Conservation (phyloP, 2,113 vertebrate species). For the Sander vitreus region DNA sequence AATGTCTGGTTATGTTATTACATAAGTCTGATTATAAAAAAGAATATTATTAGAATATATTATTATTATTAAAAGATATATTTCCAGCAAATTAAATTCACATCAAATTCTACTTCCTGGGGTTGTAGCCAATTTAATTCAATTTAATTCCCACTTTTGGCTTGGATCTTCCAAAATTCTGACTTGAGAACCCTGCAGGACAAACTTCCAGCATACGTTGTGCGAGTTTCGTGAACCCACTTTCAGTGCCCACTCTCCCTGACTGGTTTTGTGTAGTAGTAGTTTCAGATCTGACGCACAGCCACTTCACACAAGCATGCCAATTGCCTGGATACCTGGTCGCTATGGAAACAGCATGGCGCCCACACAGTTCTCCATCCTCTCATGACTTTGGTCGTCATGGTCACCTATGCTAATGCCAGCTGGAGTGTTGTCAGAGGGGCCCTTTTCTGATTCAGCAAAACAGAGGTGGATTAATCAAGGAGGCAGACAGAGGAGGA, state of each 20-base stretch:
- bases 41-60: neutral
- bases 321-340: constrained; percentile 67
- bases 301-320: constrained; percentile 45
- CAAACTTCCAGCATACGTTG: neutral
- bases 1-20: too few species aligned
- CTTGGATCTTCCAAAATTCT: neutral
- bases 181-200: neutral
- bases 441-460: constrained; percentile 18
- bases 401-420: constrained; percentile 54
- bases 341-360: constrained; percentile 44
- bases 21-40: too few species aligned
- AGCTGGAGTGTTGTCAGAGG: constrained; percentile 30
- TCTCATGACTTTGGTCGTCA: constrained; percentile 61
- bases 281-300: constrained; percentile 23
- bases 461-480: neutral
- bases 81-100: neutral
- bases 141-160: neutral
- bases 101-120: neutral
- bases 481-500: neutral
- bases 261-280: neutral
- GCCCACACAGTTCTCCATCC: constrained; percentile 59
- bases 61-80: neutral
- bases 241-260: neutral
- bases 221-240: neutral
- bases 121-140: neutral